phyloP scores from a whole-genome alignment of 2,888 invertebrate genomes.

The Epirrhoe tristata region DNA sequence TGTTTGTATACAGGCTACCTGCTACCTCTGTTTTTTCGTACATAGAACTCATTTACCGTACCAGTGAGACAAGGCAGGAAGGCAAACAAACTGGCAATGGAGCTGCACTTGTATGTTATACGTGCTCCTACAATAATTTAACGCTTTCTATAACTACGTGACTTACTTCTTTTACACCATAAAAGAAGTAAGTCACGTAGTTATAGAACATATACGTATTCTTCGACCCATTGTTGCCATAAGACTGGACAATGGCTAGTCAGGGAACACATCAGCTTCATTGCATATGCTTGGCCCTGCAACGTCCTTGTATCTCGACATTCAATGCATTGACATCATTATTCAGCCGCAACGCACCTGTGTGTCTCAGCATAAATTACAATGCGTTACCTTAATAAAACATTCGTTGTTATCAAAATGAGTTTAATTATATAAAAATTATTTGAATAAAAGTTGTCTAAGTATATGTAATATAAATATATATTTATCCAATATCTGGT shows the following conservation, averaged over 20 bases:
- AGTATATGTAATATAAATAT: not conserved
- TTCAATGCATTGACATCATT: too few species aligned
- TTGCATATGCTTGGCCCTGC: not conserved
- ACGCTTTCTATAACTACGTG: too few species aligned
- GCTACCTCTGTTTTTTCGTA: too few species aligned
- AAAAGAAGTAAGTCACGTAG: not conserved
- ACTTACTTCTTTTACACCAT: too few species aligned
- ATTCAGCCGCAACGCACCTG: too few species aligned
- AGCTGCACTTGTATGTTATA: not conserved
- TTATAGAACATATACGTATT: too few species aligned
- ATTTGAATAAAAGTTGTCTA: not conserved
- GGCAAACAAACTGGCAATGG: not conserved
- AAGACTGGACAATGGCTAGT: not conserved
- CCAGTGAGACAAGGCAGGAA: not conserved
- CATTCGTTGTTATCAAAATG: too few species aligned
- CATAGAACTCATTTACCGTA: not conserved
- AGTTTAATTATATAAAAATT: too few species aligned
- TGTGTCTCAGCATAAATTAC: too few species aligned
- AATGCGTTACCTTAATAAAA: too few species aligned
- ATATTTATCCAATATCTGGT: slow-evolving; percentile 3
- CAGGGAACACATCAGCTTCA: not conserved
- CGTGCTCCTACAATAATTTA: not conserved
- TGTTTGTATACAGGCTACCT: too few species aligned
- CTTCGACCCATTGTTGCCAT: not conserved
- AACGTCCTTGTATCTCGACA: too few species aligned